Percentiles rank a stretch among this genome's conserved stretches.
These are phyloP conservation scores for Hylyphantes graminicola DNA, from an alignment of 1,140 invertebrate genomes.

Conservation along the genomic window DNA sequence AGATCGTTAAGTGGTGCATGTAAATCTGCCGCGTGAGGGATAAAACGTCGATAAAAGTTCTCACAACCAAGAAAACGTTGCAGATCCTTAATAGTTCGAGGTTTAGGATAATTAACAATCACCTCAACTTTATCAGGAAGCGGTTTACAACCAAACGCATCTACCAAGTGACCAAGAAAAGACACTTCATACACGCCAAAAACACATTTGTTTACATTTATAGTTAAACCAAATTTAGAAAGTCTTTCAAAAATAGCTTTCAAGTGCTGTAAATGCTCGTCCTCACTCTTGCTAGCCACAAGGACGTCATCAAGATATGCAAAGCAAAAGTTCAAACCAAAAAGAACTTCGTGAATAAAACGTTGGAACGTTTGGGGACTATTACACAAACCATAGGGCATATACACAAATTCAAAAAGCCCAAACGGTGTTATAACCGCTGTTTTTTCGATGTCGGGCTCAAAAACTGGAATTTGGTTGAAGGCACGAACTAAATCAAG, in stretches of 20 bases:
- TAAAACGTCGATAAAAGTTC: not conserved
- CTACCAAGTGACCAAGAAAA: too few relatives aligned
- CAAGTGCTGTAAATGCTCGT: not conserved
- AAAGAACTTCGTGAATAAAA: too few relatives aligned
- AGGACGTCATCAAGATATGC: too few relatives aligned
- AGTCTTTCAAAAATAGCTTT: not conserved
- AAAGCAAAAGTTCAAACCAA: too few relatives aligned
- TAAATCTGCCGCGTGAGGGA: too few relatives aligned
- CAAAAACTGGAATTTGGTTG: not conserved
- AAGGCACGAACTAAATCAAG: too few relatives aligned
- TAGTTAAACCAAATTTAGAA: not conserved
- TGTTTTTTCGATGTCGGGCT: conserved; percentile 2
- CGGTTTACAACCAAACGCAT: not conserved
- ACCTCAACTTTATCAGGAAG: not conserved
- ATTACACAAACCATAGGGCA: conserved; percentile 3
- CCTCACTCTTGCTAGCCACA: not conserved
- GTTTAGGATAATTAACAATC: not conserved
- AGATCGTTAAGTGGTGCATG: too few relatives aligned
- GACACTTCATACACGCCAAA: not conserved
- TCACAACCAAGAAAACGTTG: not conserved
- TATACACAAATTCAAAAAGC: not conserved
- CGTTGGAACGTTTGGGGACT: too few relatives aligned
- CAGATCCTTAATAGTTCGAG: not conserved
- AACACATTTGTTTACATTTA: too few relatives aligned
- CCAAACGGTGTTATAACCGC: too few relatives aligned